Base-by-base conservation (phyloP, 2,797 vertebrate species). In the Acipenser oxyrinchus region DNA sequence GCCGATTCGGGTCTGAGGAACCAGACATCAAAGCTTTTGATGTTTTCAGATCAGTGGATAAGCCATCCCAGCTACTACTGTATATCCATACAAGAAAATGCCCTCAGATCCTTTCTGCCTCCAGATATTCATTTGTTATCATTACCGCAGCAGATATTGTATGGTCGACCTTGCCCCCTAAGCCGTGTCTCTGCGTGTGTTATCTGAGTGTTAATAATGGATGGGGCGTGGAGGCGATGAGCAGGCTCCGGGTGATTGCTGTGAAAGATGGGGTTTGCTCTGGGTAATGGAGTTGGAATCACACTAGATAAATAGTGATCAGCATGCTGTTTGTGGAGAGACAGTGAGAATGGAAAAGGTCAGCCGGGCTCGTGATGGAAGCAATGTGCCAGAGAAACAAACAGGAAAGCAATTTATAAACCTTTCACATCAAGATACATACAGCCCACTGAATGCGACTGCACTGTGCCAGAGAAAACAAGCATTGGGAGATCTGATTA, bases 231-330 rank as follows among this genome's bases (percentile, higher is more conserved):
- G 37, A 58, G 12, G 12, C 11, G 12, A 58, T 58, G 6, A 7
- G 11, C 15, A 11, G 55, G 2, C 55, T 10, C n/a, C 6, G 6
- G 13, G 55, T 6, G 11, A 11, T 11, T 11, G 10, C 55, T 58
- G 55, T 58, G 55, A 58, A n/a, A 58, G 55, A 58, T 58, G 55
- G 1, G 10, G 55, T 58, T 58, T 58, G 55, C n/a, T 58, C 3
- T 58, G 12, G 55, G 12, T 58, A 58, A 58, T 58, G 55, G 55
- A 58, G 55, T 4, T n/a, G 55, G 55, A 58, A 58, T 58, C 55
- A 11, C 55, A 4, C 55, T 5, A 58, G 55, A 58, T 13, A 58
- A 58, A 58, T 13, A 11, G 10, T n/a, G 10, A 58, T 58, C 10
- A 58, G 55, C 10, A 13, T 11, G 37, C 15, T 58, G 55, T 58